phyloP scores from a whole-genome alignment of 2,113 vertebrate genomes.

The Apteryx owenii region DNA sequence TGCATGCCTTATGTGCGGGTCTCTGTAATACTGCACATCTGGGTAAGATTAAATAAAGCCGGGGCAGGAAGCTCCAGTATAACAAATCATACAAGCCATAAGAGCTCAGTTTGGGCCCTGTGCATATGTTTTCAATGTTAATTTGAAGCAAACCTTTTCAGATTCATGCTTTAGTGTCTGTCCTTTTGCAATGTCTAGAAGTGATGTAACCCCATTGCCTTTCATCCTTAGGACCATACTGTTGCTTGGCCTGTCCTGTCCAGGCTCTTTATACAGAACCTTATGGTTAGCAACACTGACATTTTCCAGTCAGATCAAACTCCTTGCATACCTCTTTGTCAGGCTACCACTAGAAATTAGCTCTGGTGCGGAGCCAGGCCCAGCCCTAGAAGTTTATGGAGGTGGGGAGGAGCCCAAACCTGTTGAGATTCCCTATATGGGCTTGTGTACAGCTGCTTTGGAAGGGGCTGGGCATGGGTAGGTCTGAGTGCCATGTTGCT shows the following conservation, averaged over 20 bases:
- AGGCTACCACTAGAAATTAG: not conserved
- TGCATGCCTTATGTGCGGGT: slow-evolving; percentile 9
- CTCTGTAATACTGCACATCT: slow-evolving; percentile 18
- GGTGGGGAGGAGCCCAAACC: not conserved
- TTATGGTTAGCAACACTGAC: not conserved
- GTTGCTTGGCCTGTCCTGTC: not conserved
- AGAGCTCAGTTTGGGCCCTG: slow-evolving; percentile 10
- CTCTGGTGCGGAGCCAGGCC: not conserved
- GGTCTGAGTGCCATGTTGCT: not conserved
- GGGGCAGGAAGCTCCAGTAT: not conserved
- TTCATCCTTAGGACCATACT: not conserved
- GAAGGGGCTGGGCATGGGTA: not conserved
- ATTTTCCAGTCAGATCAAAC: not conserved
- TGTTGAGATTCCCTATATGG: not conserved
- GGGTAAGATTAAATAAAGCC: slow-evolving; percentile 26
- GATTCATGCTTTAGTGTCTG: not conserved
- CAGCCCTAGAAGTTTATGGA: not conserved
- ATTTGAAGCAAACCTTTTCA: slow-evolving; percentile 29
- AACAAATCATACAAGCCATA: not conserved
- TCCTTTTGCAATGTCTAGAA: not conserved
- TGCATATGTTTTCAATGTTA: slow-evolving; percentile 28
- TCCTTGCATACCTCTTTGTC: not conserved
- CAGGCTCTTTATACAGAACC: not conserved
- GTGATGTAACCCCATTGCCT: not conserved
- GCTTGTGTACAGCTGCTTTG: not conserved